Conservation (phyloP, 53 echinoderm and acorn worm species). For the Actinopyga echinites region DNA sequence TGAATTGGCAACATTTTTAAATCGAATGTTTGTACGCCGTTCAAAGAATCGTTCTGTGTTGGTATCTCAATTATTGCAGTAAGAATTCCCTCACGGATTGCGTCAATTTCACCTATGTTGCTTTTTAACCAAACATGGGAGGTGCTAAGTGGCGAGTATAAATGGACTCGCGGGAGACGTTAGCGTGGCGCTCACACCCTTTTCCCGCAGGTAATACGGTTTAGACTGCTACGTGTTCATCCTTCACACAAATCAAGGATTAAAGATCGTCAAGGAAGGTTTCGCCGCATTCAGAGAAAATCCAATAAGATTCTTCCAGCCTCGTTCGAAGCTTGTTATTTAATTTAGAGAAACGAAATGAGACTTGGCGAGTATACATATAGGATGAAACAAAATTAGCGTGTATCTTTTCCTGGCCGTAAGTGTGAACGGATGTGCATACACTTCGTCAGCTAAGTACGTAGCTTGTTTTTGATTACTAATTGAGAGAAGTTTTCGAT, state of each 20-base stretch:
- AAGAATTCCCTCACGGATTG: slow-evolving; percentile 37
- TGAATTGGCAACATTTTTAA: slow-evolving; percentile 34
- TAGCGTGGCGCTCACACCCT: slow-evolving; percentile 39
- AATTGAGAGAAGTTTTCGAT: no score
- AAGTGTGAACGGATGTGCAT: not conserved
- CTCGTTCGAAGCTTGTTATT: slow-evolving; percentile 42
- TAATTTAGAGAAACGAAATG: slow-evolving; percentile 37
- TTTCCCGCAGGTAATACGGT: slow-evolving; percentile 28
- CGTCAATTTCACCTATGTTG: slow-evolving; percentile 35
- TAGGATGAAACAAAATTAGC: slow-evolving; percentile 29
- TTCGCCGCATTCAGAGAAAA: slow-evolving; percentile 36
- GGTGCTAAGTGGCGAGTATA: slow-evolving; percentile 43
- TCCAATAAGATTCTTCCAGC: slow-evolving; percentile 25
- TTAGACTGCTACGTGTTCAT: slow-evolving; percentile 38
- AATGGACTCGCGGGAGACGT: slow-evolving; percentile 41
- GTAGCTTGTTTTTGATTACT: no score
- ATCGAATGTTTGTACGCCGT: slow-evolving; percentile 14
- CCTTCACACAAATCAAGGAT: slow-evolving; percentile 48
- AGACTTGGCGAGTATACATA: slow-evolving; percentile 23
- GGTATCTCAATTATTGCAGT: slow-evolving; percentile 33
- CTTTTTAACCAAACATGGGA: slow-evolving; percentile 41
- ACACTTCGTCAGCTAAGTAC: no score
- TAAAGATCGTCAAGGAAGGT: slow-evolving; percentile 33
- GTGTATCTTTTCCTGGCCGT: slow-evolving; percentile 15
- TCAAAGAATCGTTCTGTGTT: not conserved